These are phyloP conservation scores for Diplolepis rosae DNA, from an alignment of 2,888 invertebrate genomes.

Conservation along the genomic window DNA sequence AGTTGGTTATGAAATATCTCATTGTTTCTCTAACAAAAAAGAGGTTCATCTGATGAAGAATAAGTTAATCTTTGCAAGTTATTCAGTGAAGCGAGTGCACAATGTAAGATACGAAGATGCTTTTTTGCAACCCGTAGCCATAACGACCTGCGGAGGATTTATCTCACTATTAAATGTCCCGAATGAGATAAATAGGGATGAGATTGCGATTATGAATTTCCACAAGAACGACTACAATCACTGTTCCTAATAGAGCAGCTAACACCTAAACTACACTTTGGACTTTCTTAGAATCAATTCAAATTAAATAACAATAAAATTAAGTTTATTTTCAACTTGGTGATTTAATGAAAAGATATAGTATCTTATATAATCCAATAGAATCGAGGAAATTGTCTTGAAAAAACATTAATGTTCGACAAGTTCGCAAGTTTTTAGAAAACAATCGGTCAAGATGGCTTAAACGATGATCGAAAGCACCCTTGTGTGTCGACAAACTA, in stretches of 20 bases:
- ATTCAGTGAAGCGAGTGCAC: constrained; percentile 20
- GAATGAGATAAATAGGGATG: constrained; percentile 5
- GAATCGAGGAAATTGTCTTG: neutral
- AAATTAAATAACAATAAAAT: neutral
- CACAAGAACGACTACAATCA: neutral
- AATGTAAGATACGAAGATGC: neutral
- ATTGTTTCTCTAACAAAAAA: too few species aligned
- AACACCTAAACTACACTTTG: neutral
- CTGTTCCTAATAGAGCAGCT: neutral
- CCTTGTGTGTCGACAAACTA: constrained; percentile 3
- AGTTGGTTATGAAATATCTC: too few species aligned
- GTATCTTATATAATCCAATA: too few species aligned
- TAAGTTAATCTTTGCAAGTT: too few species aligned
- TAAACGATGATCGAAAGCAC: constrained; percentile 17
- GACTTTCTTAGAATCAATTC: neutral
- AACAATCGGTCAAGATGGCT: constrained; percentile 6
- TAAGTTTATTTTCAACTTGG: too few species aligned
- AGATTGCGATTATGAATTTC: constrained; percentile 15
- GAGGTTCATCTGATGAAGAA: too few species aligned
- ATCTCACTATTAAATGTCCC: constrained; percentile 7
- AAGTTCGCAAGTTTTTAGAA: neutral
- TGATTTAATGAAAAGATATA: too few species aligned
- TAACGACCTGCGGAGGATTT: constrained; percentile 1
- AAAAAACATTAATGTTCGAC: neutral
- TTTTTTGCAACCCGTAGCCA: neutral